phyloP scores from a whole-genome alignment of 2,797 vertebrate genomes.

The Hyperoplus immaculatus region DNA sequence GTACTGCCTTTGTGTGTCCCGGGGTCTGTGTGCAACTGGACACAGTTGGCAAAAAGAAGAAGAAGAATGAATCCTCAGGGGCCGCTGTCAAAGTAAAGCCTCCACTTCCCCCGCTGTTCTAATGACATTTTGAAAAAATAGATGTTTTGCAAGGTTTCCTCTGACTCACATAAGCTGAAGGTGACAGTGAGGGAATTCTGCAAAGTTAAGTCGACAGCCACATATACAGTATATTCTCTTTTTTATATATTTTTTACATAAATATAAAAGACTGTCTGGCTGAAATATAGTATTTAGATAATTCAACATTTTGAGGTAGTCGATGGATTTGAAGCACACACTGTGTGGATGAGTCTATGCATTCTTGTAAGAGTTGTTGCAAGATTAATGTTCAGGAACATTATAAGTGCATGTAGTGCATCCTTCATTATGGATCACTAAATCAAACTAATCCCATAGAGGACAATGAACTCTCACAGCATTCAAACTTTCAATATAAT shows the following conservation, averaged over 20 bases:
- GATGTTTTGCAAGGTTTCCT: constrained; percentile 62
- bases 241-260: neutral
- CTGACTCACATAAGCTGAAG: constrained; percentile 58
- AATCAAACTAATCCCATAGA: constrained; percentile 19
- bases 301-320: constrained; percentile 8
- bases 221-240: constrained; percentile 23
- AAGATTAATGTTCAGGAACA: neutral
- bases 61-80: constrained; percentile 20
- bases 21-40: constrained; percentile 58
- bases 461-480: constrained; percentile 28
- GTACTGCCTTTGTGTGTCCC: constrained; percentile 79
- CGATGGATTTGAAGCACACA: neutral
- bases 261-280: constrained; percentile 17
- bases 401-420: neutral
- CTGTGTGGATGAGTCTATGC: neutral
- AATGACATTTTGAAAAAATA: constrained; percentile 54
- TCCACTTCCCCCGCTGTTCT: constrained; percentile 43
- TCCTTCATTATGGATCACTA: constrained; percentile 4
- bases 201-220: constrained; percentile 51
- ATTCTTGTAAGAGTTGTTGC: neutral
- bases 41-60: constrained; percentile 54
- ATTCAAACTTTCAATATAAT: constrained; percentile 26
- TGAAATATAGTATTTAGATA: constrained; percentile 25
- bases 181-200: constrained; percentile 47
- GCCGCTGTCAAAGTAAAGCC: constrained; percentile 54